These are phyloP conservation scores for Dasyprocta punctata DNA, from an alignment of 2,113 vertebrate species.

Conservation along the genomic window DNA sequence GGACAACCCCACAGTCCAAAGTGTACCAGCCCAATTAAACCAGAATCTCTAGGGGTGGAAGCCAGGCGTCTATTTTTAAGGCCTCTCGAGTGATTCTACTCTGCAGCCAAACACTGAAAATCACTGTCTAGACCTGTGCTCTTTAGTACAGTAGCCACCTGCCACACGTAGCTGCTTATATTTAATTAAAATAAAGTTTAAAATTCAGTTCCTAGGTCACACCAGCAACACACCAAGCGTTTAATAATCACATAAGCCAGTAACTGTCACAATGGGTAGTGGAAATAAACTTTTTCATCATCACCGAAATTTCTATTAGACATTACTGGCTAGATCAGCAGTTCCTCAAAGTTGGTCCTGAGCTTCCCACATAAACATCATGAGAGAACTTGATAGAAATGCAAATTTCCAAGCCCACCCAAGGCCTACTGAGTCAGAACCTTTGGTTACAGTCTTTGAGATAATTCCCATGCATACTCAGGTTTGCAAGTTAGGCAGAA, in stretches of 20 bases:
- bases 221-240: neutral
- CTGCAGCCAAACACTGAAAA: neutral
- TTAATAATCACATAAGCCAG: neutral
- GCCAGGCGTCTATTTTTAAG: neutral
- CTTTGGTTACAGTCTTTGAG: neutral
- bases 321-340: neutral
- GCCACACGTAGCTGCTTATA: neutral
- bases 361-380: neutral
- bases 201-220: neutral
- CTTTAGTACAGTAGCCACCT: neutral
- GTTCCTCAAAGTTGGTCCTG: neutral
- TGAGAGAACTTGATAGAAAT: neutral
- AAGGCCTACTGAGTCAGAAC: neutral
- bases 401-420: neutral
- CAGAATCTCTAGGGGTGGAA: neutral
- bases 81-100: neutral
- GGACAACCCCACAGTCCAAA: neutral
- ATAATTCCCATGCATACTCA: neutral
- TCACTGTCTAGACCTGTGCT: too few species aligned
- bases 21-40: neutral
- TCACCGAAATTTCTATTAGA: neutral
- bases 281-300: neutral
- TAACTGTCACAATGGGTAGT: neutral
- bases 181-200: conserved; percentile 32
- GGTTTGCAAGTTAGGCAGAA: neutral